Evolutionary conservation across 2,888 invertebrate species (phyloP), one percentile per base, ranked within the genome.

Genomic region (Gnatocerus cornutus): DNA sequence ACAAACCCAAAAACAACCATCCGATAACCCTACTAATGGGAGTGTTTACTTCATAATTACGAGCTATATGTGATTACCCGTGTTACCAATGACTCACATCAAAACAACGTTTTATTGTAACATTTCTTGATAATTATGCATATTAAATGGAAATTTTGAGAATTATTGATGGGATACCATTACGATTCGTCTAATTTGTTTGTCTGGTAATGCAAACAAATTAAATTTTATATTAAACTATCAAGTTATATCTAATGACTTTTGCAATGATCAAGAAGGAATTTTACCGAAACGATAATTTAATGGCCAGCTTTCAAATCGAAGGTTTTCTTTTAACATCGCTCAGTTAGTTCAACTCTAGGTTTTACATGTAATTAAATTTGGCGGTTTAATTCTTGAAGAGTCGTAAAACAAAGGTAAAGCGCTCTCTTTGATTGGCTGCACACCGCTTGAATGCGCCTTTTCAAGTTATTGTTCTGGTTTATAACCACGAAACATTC

Each of bases 311-410:
- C 53, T 30, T 37, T 33, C 6, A 37, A 53, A n/a, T 30, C 10
- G 12, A 29, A 50, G 12, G 12, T 37, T 53, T 33, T 53, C 33
- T 37, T 37, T 53, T 37, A 10, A 13, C 37, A 33, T 53, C 43
- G 13, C 10, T 7, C 10, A 16, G 55, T 14, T 16, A 39, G 9
- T 21, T 5, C 16, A 37, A 21, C 59, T 33, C 48, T 27, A 61
- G 39, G 12, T 48, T 58, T 59, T 58, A 41, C 50, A 58, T 77
- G 80, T 83, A 83, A 84, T 84, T 84, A 83, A 83, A 83, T 84
- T 84, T 81, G 84, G 83, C 80, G 81, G 80, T 82, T 82, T 80
- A 82, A 83, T 82, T 82, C 80, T 78, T 74, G 76, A 69, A 74
- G 73, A 78, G 80, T 83, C 83, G 81, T 83, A 82, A 84, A 82